Evolutionary conservation across 2,113 vertebrate species (phyloP).

Genomic region (Gallinago media): DNA sequence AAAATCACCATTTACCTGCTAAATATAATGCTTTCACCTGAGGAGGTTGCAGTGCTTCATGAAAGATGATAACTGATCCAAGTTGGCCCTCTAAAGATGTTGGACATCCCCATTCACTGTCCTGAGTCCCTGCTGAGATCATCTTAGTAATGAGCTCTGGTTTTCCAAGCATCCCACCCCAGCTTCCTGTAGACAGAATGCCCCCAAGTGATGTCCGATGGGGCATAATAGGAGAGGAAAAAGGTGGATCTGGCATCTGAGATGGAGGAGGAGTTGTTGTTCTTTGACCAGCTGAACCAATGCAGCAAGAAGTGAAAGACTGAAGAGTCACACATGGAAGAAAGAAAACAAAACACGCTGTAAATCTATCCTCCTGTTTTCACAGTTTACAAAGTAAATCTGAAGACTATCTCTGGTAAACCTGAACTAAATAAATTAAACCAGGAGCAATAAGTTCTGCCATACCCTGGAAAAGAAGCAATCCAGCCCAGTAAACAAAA

Average conservation of each 20-base stretch:
- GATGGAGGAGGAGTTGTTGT: slow-evolving; percentile 97
- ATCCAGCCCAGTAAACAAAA: background rate
- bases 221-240: slow-evolving; percentile 81
- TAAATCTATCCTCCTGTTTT: background rate
- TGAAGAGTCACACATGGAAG: slow-evolving; percentile 52
- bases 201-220: slow-evolving; percentile 89
- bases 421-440: background rate
- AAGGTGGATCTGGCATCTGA: slow-evolving; percentile 94
- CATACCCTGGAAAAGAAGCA: background rate
- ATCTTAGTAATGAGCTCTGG: slow-evolving; percentile 90
- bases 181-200: slow-evolving; percentile 86
- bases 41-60: slow-evolving; percentile 87
- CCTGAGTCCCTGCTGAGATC: slow-evolving; percentile 97
- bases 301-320: slow-evolving; percentile 95
- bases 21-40: slow-evolving; percentile 92
- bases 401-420: background rate
- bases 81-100: slow-evolving; percentile 96
- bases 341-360: background rate
- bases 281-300: slow-evolving; percentile 95
- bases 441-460: background rate
- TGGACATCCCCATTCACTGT: slow-evolving; percentile 97
- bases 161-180: slow-evolving; percentile 87
- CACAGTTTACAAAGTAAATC: background rate
- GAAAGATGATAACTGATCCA: slow-evolving; percentile 91
- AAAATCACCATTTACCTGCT: slow-evolving; percentile 79